phyloP scores from a whole-genome alignment of 2,888 invertebrate genomes.

The Euplagia quadripunctaria region DNA sequence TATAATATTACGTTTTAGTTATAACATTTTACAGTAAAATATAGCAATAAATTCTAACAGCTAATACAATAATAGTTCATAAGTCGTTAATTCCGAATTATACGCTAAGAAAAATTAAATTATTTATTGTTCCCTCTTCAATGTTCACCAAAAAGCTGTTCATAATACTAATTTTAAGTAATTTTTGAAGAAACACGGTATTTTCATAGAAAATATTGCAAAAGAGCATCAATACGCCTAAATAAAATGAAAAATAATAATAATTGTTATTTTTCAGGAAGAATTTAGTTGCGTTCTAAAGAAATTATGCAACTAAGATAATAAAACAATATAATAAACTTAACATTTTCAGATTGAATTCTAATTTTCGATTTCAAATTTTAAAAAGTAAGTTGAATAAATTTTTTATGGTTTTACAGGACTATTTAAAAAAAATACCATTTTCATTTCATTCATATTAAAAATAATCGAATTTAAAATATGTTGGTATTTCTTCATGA shows the following conservation, averaged over 20 bases:
- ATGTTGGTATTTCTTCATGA: background rate
- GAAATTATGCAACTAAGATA: background rate
- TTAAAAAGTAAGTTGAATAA: too few relatives aligned
- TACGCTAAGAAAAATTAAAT: constrained; percentile 45
- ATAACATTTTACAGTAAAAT: constrained; percentile 37
- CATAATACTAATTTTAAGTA: background rate
- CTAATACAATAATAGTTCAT: constrained; percentile 61
- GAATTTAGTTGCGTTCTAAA: background rate
- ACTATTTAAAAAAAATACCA: background rate
- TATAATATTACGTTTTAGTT: background rate
- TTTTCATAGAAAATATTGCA: background rate
- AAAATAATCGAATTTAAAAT: too few relatives aligned
- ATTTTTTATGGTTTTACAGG: background rate
- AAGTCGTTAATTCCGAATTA: constrained; percentile 52
- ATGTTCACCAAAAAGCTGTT: constrained; percentile 15
- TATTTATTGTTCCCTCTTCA: constrained; percentile 58
- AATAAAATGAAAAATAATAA: background rate
- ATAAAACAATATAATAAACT: background rate
- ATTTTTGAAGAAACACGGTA: background rate
- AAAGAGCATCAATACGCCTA: background rate
- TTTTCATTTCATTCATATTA: background rate
- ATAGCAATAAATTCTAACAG: constrained; percentile 41
- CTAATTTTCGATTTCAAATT: background rate
- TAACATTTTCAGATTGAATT: background rate
- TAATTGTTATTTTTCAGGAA: background rate